These are phyloP conservation scores for Eulemur albifrons DNA, from an alignment of 2,797 vertebrate genomes.

Conservation along the genomic window DNA sequence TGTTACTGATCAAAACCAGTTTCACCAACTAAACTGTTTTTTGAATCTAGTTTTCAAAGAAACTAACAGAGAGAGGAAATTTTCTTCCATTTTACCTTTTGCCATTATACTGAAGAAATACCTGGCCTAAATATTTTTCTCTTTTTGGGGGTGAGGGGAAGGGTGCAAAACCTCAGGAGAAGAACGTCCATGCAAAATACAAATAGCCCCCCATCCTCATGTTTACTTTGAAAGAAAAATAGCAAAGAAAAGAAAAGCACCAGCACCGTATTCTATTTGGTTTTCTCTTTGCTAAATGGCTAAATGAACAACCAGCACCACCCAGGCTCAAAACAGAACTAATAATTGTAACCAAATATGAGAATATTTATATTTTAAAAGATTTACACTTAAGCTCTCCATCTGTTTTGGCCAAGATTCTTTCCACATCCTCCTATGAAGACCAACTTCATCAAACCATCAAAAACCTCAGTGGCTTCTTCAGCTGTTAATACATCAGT, in stretches of 20 bases:
- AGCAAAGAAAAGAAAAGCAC: background rate
- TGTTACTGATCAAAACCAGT: slow-evolving; percentile 14
- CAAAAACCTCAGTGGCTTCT: background rate
- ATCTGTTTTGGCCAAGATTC: background rate
- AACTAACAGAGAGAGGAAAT: background rate
- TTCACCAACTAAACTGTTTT: background rate
- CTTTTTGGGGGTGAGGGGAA: too few species aligned
- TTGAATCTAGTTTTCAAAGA: slow-evolving; percentile 19
- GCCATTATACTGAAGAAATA: background rate
- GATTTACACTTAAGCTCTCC: background rate
- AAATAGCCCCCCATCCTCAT: background rate
- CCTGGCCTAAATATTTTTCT: background rate
- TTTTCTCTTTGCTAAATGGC: slow-evolving; percentile 44
- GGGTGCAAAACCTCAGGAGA: background rate
- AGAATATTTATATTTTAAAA: slow-evolving; percentile 24
- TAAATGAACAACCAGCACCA: background rate
- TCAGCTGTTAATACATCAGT: background rate
- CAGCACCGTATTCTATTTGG: background rate
- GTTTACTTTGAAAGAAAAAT: slow-evolving; percentile 11
- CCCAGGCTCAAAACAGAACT: background rate
- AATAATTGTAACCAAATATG: background rate
- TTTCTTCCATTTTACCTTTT: slow-evolving; percentile 6
- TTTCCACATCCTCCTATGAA: background rate
- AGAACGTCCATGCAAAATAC: background rate
- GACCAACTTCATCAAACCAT: background rate